Base-by-base conservation (phyloP, 2,888 invertebrate genomes). In the Dryobotodes eremita region DNA sequence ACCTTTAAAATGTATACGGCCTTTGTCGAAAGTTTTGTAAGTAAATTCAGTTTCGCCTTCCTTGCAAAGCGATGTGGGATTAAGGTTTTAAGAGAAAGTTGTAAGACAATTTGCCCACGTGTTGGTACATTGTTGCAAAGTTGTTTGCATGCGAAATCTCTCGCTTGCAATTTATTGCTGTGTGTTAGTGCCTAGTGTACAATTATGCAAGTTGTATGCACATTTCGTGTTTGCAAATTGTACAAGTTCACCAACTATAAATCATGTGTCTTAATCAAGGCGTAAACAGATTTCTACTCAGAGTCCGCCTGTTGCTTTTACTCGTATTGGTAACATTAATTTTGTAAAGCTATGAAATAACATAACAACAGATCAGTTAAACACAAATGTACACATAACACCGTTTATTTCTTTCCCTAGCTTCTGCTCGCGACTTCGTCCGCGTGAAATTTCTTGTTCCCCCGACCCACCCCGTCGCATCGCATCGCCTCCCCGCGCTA, bases 41-140 rank as follows among this genome's bases (percentile, higher is more conserved):
- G 65, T 77, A 72, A 71, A 85, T 77, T 84, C 71, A 77, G 80
- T 77, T 84, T 83, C 10, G 62, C 69, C 55, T 75, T 65, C 53
- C 68, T 48, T 53, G 55, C 42, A 71, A 75, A 68, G 71, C 46
- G 65, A 46, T 31, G 20, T 23, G 57, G 61, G 61, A 72, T 85
- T 72, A 66, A 55, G 70, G 55, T 61, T 78, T 74, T 20, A 48
- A 46, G 61, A 59, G 36, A 82, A 85, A 75, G 11, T 86, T 82
- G 42, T 46, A 62, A 75, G 72, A 71, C 86, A 79, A 79, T 83
- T 83, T 71, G n/a, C 61, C 23, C 42, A 36, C 71, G 48, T 70
- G 71, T 68, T 68, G 1, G 31, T 48, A 64, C 55, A 50, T 70
- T 66, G 69, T 73, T 73, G 62, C 50, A 59, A 66, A 71, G 48